phyloP scores from a whole-genome alignment of 2,888 invertebrate species.

The Eilema caniola region DNA sequence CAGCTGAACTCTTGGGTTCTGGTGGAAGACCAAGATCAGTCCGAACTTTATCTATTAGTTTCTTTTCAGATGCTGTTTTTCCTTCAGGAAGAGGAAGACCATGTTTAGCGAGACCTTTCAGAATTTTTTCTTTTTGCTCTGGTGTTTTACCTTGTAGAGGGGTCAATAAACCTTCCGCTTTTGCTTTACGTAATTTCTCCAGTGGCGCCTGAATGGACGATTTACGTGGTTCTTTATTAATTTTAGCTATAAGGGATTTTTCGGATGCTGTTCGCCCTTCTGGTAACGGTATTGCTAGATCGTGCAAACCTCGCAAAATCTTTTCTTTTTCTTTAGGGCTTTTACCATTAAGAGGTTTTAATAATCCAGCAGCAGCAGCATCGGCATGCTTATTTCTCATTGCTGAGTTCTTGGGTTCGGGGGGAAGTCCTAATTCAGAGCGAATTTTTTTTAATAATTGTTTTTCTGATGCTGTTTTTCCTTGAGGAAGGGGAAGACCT shows the following conservation, averaged over 20 bases:
- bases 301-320: conserved; percentile 40
- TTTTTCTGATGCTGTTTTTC: conserved; percentile 51
- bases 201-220: background rate
- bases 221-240: background rate
- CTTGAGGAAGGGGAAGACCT: conserved; percentile 20
- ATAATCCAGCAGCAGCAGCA: conserved; percentile 18
- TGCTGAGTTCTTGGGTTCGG: conserved; percentile 24
- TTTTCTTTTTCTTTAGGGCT: conserved; percentile 42
- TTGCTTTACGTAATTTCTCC: background rate
- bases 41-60: background rate
- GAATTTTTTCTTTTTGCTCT: background rate
- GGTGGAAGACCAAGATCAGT: conserved; percentile 11
- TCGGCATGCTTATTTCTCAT: conserved; percentile 22
- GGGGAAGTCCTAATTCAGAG: conserved; percentile 18
- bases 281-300: conserved; percentile 50
- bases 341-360: conserved; percentile 38
- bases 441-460: conserved; percentile 6
- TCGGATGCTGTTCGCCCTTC: conserved; percentile 47
- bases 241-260: conserved; percentile 23
- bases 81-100: conserved; percentile 2
- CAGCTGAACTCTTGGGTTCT: conserved; percentile 3
- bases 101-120: background rate
- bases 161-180: background rate
- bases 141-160: background rate
- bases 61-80: conserved; percentile 2